Conservation (phyloP, 37 sponge, comb jelly and placozoan genomes). For the Beroe ovata region DNA sequence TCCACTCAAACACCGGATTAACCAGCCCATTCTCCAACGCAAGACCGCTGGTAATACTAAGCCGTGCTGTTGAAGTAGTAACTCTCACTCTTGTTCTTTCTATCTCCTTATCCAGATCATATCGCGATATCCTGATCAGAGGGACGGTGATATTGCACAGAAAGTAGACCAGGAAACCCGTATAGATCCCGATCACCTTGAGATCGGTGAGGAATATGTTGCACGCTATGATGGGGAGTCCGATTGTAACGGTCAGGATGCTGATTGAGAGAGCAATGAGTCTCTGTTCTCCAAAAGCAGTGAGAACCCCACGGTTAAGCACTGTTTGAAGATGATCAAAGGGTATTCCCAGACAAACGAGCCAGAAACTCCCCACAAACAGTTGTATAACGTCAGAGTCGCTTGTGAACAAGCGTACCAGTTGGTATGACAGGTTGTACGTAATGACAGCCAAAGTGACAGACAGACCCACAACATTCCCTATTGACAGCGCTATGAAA, state of each 20-base stretch:
- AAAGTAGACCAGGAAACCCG: not conserved
- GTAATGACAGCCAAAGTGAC: not conserved
- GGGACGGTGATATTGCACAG: not conserved
- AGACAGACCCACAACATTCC: not conserved
- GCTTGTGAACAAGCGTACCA: not conserved
- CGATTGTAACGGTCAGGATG: not conserved
- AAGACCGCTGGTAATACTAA: not conserved
- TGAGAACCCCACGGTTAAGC: not conserved
- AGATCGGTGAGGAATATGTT: not conserved
- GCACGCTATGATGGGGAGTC: not conserved
- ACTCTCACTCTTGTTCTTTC: not conserved
- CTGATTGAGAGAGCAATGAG: not conserved
- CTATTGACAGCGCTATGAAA: not conserved
- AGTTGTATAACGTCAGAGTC: not conserved
- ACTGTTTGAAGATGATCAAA: slow-evolving; percentile 17
- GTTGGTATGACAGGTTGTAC: not conserved
- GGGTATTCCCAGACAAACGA: not conserved
- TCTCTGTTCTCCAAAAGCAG: slow-evolving; percentile 20
- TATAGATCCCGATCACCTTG: not conserved
- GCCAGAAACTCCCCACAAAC: not conserved
- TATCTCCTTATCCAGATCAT: not conserved
- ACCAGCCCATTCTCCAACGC: not conserved
- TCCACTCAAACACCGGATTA: not conserved
- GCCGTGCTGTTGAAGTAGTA: not conserved
- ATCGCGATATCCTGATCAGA: not conserved